A percentile compares a stretch with the other conserved stretches of the same genome.
phyloP scores from a whole-genome alignment of 2,888 invertebrate genomes.

The Willowsia nigromaculata region DNA sequence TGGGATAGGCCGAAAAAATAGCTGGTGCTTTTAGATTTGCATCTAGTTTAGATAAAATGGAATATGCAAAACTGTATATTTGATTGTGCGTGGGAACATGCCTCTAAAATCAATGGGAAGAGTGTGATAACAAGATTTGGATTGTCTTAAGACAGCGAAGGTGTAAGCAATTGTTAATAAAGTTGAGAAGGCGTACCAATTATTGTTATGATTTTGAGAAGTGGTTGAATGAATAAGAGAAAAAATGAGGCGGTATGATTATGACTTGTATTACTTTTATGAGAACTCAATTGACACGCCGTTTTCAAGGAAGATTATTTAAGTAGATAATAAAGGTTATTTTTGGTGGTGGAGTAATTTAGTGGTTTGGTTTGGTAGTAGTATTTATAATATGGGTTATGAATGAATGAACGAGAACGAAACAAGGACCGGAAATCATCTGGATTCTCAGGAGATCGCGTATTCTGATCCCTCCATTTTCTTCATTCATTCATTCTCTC shows the following conservation, averaged over 20 bases:
- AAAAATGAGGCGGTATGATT: background rate
- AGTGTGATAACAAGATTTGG: background rate
- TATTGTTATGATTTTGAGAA: background rate
- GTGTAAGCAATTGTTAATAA: background rate
- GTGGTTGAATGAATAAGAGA: background rate
- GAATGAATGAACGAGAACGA: background rate
- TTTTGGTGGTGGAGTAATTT: background rate
- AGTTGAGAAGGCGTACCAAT: background rate
- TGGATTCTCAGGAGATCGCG: conserved; percentile 20
- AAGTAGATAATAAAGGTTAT: conserved; percentile 13
- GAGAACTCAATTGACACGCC: conserved; percentile 4
- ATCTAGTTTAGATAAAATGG: background rate
- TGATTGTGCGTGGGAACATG: conserved; percentile 13
- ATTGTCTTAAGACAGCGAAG: background rate
- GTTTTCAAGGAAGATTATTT: background rate
- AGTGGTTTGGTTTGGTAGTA: background rate
- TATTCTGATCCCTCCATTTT: conserved; percentile 53
- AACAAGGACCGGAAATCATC: conserved; percentile 59
- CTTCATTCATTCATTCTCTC: conserved; percentile 14
- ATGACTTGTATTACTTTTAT: background rate
- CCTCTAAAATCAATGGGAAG: background rate
- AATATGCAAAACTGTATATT: background rate
- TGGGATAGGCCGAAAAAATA: conserved; percentile 21
- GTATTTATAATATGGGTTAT: background rate
- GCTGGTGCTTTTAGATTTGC: conserved; percentile 16